These are phyloP conservation scores for Cariama cristata DNA, from an alignment of 2,113 vertebrate genomes.

Conservation along the genomic window DNA sequence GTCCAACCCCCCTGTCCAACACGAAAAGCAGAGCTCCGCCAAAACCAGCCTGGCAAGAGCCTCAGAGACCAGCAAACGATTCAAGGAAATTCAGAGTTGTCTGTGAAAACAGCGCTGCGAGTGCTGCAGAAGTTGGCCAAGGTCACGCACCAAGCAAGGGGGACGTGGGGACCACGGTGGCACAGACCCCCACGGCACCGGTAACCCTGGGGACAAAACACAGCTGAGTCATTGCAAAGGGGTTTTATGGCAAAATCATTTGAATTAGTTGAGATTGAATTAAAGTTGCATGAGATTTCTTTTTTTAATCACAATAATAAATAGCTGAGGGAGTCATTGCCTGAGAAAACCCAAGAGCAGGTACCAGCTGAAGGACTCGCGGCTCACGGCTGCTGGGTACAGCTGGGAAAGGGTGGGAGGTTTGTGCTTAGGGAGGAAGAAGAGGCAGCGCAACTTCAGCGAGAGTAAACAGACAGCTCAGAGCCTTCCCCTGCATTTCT, in stretches of 20 bases:
- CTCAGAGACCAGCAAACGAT: accelerated
- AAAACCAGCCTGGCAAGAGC: neutral
- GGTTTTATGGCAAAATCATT: neutral
- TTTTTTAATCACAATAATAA: neutral
- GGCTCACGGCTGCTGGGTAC: neutral
- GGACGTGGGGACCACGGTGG: neutral
- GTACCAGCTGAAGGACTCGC: neutral
- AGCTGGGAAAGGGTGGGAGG: neutral
- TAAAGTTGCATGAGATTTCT: neutral
- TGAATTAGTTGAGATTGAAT: neutral
- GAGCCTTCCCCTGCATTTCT: neutral
- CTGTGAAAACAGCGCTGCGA: accelerated
- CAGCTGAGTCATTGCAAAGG: neutral
- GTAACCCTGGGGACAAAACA: neutral
- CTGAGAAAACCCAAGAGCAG: neutral
- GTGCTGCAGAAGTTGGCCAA: neutral
- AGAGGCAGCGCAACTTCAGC: neutral
- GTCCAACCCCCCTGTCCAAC: accelerated
- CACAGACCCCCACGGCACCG: neutral
- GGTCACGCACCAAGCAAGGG: accelerated
- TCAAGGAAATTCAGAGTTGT: neutral
- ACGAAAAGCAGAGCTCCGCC: neutral
- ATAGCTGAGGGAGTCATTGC: neutral
- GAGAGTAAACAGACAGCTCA: neutral
- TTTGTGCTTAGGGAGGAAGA: accelerated